Evolutionary conservation across 2,888 invertebrate genomes (phyloP).

Genomic region (Brachypalpus laphriformis): DNA sequence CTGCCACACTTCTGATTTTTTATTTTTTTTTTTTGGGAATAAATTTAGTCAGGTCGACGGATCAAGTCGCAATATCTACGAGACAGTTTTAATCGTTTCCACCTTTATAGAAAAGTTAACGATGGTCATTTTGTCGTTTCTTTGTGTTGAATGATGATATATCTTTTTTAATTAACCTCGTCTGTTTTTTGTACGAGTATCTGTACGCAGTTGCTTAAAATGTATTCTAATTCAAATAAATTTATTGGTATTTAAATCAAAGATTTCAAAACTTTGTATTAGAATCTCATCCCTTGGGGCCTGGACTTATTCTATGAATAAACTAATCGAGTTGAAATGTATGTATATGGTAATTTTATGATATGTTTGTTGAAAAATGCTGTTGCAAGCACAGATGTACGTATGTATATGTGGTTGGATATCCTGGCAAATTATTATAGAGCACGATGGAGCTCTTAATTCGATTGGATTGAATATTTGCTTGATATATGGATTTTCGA

Average conservation of each 20-base stretch:
- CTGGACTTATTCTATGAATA: not conserved
- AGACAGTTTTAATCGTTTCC: conserved; percentile 27
- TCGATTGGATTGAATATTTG: conserved; percentile 2
- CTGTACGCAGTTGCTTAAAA: not conserved
- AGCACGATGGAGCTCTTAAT: not conserved
- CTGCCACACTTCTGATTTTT: not conserved
- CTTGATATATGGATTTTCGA: conserved; percentile 12
- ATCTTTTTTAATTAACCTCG: not conserved
- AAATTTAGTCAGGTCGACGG: not conserved
- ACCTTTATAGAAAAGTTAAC: conserved; percentile 20
- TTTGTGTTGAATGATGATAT: not conserved
- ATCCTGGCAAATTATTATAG: not conserved
- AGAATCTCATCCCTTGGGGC: no score
- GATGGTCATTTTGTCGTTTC: not conserved
- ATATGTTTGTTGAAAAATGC: not conserved
- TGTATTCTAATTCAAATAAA: not conserved
- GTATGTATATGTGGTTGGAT: not conserved
- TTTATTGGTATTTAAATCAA: no score
- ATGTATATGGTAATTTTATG: not conserved
- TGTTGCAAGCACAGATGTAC: not conserved
- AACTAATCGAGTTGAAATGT: not conserved
- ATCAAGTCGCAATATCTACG: conserved; percentile 25
- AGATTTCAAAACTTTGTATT: no score
- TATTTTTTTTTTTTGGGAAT: conserved; percentile 1
- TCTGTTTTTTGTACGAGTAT: not conserved